Percentiles rank a stretch among this genome's conserved stretches.
Conservation (phyloP, 1,140 invertebrate genomes). For the Phymorhynchus buccinoides region DNA sequence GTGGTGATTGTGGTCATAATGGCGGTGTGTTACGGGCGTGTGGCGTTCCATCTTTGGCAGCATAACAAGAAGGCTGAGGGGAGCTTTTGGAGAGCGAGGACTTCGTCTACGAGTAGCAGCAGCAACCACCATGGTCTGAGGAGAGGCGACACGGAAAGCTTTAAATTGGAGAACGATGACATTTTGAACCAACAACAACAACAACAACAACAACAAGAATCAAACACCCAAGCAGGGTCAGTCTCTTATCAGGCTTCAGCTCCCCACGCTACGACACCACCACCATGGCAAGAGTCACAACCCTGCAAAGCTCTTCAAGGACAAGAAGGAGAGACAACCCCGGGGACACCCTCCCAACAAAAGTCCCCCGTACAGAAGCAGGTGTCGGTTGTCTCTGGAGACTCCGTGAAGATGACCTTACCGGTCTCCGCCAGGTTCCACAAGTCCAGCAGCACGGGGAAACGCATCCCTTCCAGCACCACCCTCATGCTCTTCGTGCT, state of each 20-base stretch:
- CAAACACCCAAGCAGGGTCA: background rate
- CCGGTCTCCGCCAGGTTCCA: background rate
- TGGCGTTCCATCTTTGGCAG: background rate
- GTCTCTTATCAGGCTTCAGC: background rate
- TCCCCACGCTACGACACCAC: background rate
- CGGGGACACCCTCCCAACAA: background rate
- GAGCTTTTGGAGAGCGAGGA: background rate
- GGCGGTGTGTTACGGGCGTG: background rate
- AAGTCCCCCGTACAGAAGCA: background rate
- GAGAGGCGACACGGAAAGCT: background rate
- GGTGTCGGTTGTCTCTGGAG: too few species aligned
- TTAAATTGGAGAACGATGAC: background rate
- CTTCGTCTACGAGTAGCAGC: background rate
- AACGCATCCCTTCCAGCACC: background rate
- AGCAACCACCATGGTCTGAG: background rate
- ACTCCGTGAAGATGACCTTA: background rate
- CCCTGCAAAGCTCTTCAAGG: too few species aligned
- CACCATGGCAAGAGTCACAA: too few species aligned
- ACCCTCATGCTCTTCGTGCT: constrained; percentile 17
- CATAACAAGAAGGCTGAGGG: background rate
- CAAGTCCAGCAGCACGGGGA: too few species aligned
- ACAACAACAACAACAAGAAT: background rate
- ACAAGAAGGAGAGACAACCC: background rate
- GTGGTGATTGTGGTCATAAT: background rate
- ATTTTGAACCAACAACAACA: background rate